These are phyloP conservation scores for Melipona beecheii DNA, from an alignment of 2,888 invertebrate species.

Conservation along the genomic window DNA sequence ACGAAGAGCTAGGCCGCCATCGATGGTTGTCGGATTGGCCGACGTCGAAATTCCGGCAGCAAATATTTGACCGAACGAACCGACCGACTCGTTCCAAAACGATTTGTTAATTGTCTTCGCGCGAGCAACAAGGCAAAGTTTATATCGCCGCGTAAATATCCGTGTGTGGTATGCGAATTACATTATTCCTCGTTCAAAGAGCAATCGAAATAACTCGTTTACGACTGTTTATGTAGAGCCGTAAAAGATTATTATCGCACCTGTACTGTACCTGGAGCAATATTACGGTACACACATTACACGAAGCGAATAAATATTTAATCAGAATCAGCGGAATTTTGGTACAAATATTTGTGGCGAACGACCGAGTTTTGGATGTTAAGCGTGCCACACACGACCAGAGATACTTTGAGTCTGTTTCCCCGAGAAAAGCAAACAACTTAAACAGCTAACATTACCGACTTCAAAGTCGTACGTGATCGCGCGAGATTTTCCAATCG, in stretches of 20 bases:
- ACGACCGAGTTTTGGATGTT: neutral
- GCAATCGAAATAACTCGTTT: neutral
- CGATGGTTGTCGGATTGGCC: conserved; percentile 35
- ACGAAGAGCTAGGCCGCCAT: conserved; percentile 41
- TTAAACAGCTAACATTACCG: too few species aligned
- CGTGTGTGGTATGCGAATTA: neutral
- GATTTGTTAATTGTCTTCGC: conserved; percentile 16
- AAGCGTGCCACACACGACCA: neutral
- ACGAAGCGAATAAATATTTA: neutral
- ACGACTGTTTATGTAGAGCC: neutral
- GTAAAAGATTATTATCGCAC: neutral
- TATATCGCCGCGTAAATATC: neutral
- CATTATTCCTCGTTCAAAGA: neutral
- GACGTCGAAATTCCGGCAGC: conserved; percentile 39
- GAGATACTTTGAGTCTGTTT: too few species aligned
- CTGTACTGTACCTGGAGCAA: neutral
- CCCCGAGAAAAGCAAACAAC: too few species aligned
- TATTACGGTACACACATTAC: neutral
- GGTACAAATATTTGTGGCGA: neutral
- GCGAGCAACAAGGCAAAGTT: neutral
- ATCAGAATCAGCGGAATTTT: neutral
- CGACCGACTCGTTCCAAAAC: neutral
- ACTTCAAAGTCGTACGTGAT: too few species aligned
- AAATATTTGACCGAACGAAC: conserved; percentile 36
- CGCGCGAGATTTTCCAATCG: too few species aligned